phyloP scores from a whole-genome alignment of 2,113 vertebrate genomes.

The Sceloporus undulatus region DNA sequence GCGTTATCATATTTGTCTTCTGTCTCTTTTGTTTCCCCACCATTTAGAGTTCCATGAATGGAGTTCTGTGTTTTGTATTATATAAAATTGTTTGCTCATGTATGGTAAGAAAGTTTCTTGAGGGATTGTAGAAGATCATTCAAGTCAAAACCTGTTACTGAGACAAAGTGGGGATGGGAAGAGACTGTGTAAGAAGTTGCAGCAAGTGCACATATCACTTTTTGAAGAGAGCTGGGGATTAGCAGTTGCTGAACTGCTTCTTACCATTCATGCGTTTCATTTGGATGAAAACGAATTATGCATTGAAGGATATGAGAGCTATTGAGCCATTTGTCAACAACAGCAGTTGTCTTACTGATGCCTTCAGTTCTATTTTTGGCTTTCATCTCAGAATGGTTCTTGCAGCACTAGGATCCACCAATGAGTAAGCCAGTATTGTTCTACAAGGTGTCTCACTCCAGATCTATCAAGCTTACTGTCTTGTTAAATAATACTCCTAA shows the following conservation, averaged over 20 bases:
- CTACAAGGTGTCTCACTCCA: not conserved
- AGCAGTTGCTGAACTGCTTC: constrained; percentile 14
- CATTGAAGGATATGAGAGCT: not conserved
- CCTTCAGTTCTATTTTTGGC: not conserved
- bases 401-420: too few species aligned
- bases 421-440: not conserved
- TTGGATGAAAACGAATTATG: not conserved
- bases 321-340: not conserved
- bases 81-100: not conserved
- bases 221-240: not conserved
- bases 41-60: not conserved
- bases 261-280: constrained; percentile 9
- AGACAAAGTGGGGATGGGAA: not conserved
- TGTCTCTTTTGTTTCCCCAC: too few species aligned
- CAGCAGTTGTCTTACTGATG: not conserved
- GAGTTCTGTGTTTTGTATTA: not conserved
- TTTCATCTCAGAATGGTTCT: not conserved
- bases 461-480: not conserved
- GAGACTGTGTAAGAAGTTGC: not conserved
- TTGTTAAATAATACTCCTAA: not conserved
- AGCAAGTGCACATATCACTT: not conserved
- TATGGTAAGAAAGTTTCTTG: not conserved
- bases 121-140: not conserved
- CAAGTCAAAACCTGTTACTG: constrained; percentile 26
- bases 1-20: not conserved